These are phyloP conservation scores for Otolemur garnettii DNA, from an alignment of 2,113 vertebrate species.

Conservation along the genomic window DNA sequence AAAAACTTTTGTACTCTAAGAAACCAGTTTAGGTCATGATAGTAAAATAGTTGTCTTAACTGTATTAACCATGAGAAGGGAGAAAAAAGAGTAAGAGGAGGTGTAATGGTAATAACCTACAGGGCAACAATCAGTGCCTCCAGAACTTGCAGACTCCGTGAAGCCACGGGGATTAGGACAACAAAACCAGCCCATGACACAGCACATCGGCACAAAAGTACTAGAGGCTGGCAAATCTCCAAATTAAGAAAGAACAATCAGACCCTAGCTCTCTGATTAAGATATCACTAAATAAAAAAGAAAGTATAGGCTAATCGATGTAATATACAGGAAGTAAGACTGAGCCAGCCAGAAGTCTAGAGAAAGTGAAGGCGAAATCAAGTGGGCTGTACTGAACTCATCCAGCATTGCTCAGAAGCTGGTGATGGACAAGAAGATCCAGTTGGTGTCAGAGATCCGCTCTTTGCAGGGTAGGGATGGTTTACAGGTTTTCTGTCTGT, in stretches of 20 bases:
- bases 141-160: not conserved
- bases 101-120: not conserved
- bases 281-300: not conserved
- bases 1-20: no score
- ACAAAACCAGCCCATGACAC: not conserved
- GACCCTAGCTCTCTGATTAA: not conserved
- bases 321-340: not conserved
- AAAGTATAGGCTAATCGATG: not conserved
- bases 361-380: not conserved
- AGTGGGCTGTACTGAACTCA: not conserved
- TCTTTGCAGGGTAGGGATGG: not conserved
- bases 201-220: not conserved
- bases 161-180: not conserved
- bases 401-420: not conserved
- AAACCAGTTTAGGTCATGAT: not conserved
- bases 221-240: not conserved
- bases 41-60: not conserved
- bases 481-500: not conserved
- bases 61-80: not conserved
- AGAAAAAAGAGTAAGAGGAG: not conserved
- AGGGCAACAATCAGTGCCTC: not conserved
- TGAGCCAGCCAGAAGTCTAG: not conserved
- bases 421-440: accelerated
- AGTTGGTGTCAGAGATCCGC: not conserved
- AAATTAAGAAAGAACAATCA: not conserved